Base-by-base conservation (phyloP, 1,140 invertebrate genomes). In the Sycobia sp. region DNA sequence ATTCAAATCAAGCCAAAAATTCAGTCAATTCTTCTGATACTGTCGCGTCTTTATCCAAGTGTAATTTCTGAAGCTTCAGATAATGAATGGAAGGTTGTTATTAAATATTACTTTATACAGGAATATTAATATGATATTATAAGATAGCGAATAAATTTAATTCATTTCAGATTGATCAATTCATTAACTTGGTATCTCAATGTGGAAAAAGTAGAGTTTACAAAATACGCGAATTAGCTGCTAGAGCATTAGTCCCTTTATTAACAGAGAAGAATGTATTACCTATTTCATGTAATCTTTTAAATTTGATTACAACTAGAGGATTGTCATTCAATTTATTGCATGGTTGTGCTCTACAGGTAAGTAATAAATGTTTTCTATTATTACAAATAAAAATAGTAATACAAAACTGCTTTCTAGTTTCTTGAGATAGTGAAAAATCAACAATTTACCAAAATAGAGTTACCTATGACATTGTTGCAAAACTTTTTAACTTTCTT, bases 11-110 rank as follows among this genome's bases (percentile, higher is more conserved):
- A 83, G 38, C 74, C 84, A 0, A 80, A 84, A 4, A 78, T 94
- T 55, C 93, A 93, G 81, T 91, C 92, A 1, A 84, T 93, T 53
- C 81, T 97, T 44, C 79, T 96, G 59, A 78, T 97, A 51, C 78
- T 97, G 14, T 88, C 88, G 1, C 81, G 92, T 47, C 79, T 97
- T 1, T 93, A 92, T 79, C 89, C 91, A 0, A 90, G 88, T 0
- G 46, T 71, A 0, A 82, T 86, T 49, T 76, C 86, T 9, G 90
- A 93, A 68, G 86, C 85, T 16, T 81, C 82, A 3, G 86, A 90
- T 69, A 83, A 85, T n/a, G 86, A 85, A 67, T 78, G 89, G 43
- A 87, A 88, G 81, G 88, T 90, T 51, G 7, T 22, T 51, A 20
- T 11, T 50, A 10, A 13, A 47, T 8, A 27, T 34, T 29, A 50